These are phyloP conservation scores for Nomada fabriciana DNA, from an alignment of 2,888 invertebrate species.

Conservation along the genomic window DNA sequence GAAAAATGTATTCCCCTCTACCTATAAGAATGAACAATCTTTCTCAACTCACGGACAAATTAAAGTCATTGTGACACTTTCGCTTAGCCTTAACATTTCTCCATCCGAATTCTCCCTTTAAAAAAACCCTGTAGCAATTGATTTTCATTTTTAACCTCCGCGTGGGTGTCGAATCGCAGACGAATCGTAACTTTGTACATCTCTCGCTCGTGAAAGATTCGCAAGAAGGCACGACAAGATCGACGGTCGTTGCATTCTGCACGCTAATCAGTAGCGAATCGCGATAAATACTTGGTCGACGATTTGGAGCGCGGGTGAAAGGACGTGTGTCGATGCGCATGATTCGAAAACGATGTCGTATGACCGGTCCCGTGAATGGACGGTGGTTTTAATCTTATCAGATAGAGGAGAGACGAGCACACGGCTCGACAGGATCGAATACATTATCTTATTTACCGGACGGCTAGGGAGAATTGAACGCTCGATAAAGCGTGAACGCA, in stretches of 20 bases:
- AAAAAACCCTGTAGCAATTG: too few relatives aligned
- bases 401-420: conserved; percentile 35
- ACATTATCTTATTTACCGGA: conserved; percentile 55
- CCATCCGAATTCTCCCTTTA: too few relatives aligned
- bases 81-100: too few relatives aligned
- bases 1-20: conserved; percentile 30
- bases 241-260: not conserved
- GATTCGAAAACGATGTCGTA: not conserved
- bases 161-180: not conserved
- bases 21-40: not conserved
- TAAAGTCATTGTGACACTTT: not conserved
- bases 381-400: conserved; percentile 49
- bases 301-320: not conserved
- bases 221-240: not conserved
- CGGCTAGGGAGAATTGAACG: conserved; percentile 42
- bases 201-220: not conserved
- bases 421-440: conserved; percentile 47
- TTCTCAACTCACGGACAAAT: conserved; percentile 33
- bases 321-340: not conserved
- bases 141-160: not conserved
- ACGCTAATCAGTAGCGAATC: conserved; percentile 10
- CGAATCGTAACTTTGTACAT: not conserved
- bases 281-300: conserved; percentile 10
- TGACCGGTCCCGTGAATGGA: conserved; percentile 20
- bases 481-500: conserved; percentile 56